Evolutionary conservation across 2,888 invertebrate species (phyloP), one percentile per base, ranked within the genome.

Genomic region (Gymnoscelis rufifasciata): DNA sequence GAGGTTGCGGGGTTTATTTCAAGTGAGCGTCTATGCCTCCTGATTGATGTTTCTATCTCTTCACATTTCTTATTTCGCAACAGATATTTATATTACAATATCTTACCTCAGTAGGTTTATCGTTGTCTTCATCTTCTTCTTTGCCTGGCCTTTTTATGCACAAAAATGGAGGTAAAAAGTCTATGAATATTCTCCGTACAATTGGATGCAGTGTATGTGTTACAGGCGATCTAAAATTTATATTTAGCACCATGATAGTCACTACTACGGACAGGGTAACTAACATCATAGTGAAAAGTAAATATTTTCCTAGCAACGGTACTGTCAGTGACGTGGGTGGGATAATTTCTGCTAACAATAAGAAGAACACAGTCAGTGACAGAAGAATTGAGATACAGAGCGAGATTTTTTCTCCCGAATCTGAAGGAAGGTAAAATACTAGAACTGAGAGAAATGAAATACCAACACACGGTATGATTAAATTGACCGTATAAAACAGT

Each of bases 381-480:
- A 97, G 93, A 54, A 97, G 90, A 77, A 97, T 97, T 59, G 96
- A 97, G 71, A 97, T 97, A 81, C 97, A 97, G 57, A 99, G 92
- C 54, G 98, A 97, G 66, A 98, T 97, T 83, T 98, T 98, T 87
- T 99, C 98, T 59, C 98, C 98, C 40, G 97, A 97, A 87, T 98
- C 98, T 58, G 97, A 97, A 50, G 99, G 99, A 65, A 99, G 89
- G 83, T 99, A 99, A 89, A 99, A 99, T 56, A 98, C 98, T 54
- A 99, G 90, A 50, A 98, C 97, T 61, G 98, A 98, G 56, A 99
- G 92, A 83, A 97, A 97, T 52, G 97, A 97, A 74, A 99, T 98
- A 59, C 97, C 97, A 54, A 99, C 96, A 78, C 98, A 98, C 43
- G 98, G 98, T 69, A 98, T 97, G 71, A 98, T 98, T 59, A 98